Conservation (phyloP, 2,797 vertebrate genomes). For the Poecilia gillii region DNA sequence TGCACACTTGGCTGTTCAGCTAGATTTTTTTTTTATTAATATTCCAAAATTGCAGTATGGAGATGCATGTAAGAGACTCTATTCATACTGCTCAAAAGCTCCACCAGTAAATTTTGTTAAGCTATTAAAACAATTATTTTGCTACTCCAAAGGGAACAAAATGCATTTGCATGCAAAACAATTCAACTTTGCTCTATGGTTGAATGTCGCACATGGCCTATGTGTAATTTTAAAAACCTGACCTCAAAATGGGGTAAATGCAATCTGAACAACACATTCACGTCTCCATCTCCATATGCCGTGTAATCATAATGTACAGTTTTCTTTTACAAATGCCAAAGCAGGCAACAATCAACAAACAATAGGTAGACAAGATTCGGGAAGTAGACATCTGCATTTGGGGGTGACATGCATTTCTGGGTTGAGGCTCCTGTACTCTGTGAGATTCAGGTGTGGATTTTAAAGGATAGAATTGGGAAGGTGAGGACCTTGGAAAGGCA, state of each 20-base stretch:
- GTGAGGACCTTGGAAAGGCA: slow-evolving; percentile 62
- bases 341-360: slow-evolving; percentile 78
- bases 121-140: background rate
- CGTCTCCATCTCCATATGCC: slow-evolving; percentile 26
- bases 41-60: background rate
- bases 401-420: slow-evolving; percentile 69
- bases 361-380: slow-evolving; percentile 71
- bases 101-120: background rate
- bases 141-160: background rate
- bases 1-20: background rate
- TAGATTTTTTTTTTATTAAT: background rate
- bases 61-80: background rate
- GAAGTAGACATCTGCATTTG: slow-evolving; percentile 96
- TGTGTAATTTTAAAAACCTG: slow-evolving; percentile 1
- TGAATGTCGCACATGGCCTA: background rate
- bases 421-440: slow-evolving; percentile 43
- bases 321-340: slow-evolving; percentile 12
- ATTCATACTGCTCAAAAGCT: background rate
- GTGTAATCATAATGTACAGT: slow-evolving; percentile 21
- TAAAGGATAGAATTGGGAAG: slow-evolving; percentile 58
- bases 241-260: slow-evolving; percentile 40
- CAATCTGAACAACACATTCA: slow-evolving; percentile 49
- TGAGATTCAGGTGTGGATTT: slow-evolving; percentile 61
- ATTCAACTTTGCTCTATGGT: background rate
- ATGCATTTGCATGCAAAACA: background rate